Base-by-base conservation (phyloP, 1,140 invertebrate species). In the Cephus cinctus region DNA sequence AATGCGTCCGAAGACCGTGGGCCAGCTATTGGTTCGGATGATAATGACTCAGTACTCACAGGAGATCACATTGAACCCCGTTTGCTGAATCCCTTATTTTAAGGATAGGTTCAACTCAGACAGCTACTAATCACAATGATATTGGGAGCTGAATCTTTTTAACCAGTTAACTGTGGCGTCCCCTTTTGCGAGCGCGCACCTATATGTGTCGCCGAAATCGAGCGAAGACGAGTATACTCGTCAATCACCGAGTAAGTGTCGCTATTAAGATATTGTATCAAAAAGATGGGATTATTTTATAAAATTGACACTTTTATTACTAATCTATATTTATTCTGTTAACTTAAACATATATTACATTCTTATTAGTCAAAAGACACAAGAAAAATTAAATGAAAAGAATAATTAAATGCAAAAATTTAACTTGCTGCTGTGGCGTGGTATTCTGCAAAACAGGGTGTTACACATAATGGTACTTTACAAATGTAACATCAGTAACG, bases 361-460 rank as follows among this genome's bases (percentile, higher is more conserved):
- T n/a, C n/a, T n/a, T n/a, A n/a, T n/a, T n/a, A n/a, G n/a, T n/a
- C n/a, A n/a, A 39, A 31, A 31, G 15, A 9, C 25, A 21, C 5
- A 27, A 9, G 12, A 48, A 22, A 42, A 15, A 48, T 41, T 14
- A 22, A 41, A 48, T 41, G 41, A 25, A 11, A 32, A 23, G 23
- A 41, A 20, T 25, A 40, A 8, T 40, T 31, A n/a, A 27, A 27
- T n/a, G n/a, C 25, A 47, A 47, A 47, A 47, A 25, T 27, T 38
- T 25, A 38, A 16, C 36, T 1, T 47, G 35, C n/a, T 47, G 21
- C 16, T 47, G 1, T 47, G 21, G 45, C 2, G 25, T 47, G 23
- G 9, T 30, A 39, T 40, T 2, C 6, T 11, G 14, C 5, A 18
- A 39, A 47, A n/a, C 44, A 47, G 5, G 14, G 22, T 27, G 30